Conservation (phyloP, 2,888 invertebrate genomes). For the Lochmaea capreae region DNA sequence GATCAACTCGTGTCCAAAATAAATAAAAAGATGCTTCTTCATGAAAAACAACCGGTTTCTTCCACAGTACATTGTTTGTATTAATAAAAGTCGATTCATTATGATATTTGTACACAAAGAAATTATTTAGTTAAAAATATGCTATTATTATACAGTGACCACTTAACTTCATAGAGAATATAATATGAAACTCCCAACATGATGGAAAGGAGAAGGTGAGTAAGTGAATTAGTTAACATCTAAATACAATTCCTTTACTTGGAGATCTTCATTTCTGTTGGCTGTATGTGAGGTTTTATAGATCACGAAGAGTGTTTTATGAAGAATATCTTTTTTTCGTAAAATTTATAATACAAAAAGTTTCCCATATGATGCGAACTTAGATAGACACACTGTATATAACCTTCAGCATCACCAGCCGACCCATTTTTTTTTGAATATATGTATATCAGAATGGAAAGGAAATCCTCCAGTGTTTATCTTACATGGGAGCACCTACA, state of each 20-base stretch:
- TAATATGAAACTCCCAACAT: too few species aligned
- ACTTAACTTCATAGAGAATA: too few species aligned
- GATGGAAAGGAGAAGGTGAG: too few species aligned
- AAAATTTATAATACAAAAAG: too few species aligned
- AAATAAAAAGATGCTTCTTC: neutral
- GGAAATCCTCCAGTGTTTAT: constrained; percentile 13
- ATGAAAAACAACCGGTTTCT: neutral
- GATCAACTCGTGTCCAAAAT: neutral
- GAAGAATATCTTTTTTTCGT: too few species aligned
- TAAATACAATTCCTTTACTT: too few species aligned
- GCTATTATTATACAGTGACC: too few species aligned
- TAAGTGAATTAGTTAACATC: too few species aligned
- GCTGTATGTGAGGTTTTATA: too few species aligned
- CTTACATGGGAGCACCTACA: constrained; percentile 10
- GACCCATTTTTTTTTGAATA: constrained; percentile 1
- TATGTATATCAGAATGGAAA: constrained; percentile 10
- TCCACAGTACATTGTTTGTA: neutral
- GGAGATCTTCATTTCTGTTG: too few species aligned
- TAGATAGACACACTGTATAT: neutral
- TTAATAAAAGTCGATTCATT: neutral
- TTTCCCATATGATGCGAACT: too few species aligned
- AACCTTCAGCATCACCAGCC: neutral
- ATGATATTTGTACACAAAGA: neutral
- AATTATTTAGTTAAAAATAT: neutral
- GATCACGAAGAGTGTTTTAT: too few species aligned